phyloP scores from a whole-genome alignment of 2,113 vertebrate genomes.

The Pseudopipra pipra region DNA sequence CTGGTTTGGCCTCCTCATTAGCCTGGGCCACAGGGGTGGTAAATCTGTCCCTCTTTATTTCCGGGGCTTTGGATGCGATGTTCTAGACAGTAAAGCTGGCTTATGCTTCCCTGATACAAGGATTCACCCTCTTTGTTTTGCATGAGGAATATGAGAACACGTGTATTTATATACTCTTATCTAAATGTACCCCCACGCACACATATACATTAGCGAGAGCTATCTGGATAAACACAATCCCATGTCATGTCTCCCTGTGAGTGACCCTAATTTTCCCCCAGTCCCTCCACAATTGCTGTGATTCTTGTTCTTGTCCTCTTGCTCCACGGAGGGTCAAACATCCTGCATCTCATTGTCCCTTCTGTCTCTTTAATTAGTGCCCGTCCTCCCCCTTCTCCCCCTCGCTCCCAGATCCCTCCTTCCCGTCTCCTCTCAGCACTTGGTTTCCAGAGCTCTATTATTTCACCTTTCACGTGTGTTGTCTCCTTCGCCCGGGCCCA shows the following conservation, averaged over 20 bases:
- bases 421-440: background rate
- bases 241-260: slow-evolving; percentile 44
- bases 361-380: slow-evolving; percentile 62
- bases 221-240: slow-evolving; percentile 54
- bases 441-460: background rate
- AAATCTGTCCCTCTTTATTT: slow-evolving; percentile 6
- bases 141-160: background rate
- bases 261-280: slow-evolving; percentile 35
- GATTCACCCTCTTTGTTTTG: slow-evolving; percentile 25
- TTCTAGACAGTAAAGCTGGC: background rate
- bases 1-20: background rate
- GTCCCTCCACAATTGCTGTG: slow-evolving; percentile 21
- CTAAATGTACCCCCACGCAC: slow-evolving; percentile 7
- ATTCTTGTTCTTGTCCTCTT: slow-evolving; percentile 48
- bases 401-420: background rate
- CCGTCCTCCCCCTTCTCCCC: background rate
- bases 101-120: background rate
- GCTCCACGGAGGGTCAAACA: slow-evolving; percentile 17
- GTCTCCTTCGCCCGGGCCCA: background rate
- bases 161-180: slow-evolving; percentile 45
- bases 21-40: background rate
- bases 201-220: background rate
- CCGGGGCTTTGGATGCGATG: background rate
- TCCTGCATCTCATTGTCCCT: slow-evolving; percentile 51
- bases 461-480: slow-evolving; percentile 7